Percentiles rank a stretch among this genome's conserved stretches.
These are phyloP conservation scores for Notothenia coriiceps DNA, from an alignment of 2,113 vertebrate species.

Conservation along the genomic window DNA sequence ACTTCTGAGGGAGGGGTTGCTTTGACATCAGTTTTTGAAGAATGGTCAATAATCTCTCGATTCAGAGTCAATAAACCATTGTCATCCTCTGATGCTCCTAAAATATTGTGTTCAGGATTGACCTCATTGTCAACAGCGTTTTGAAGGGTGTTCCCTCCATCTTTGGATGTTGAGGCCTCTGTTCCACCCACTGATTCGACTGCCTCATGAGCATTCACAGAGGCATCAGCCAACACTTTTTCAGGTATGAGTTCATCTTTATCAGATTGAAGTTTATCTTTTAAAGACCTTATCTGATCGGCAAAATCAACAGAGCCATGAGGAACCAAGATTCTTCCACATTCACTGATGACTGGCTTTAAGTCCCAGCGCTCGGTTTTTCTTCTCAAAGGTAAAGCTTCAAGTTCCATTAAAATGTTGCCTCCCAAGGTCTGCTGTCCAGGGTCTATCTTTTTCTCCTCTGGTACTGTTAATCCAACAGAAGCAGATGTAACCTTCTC, in stretches of 20 bases:
- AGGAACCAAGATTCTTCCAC: slow-evolving; percentile 84
- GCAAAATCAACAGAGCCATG: slow-evolving; percentile 66
- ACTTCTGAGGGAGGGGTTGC: slow-evolving; percentile 12
- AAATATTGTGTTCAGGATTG: slow-evolving; percentile 17
- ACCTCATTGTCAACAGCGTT: background rate
- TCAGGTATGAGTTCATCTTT: slow-evolving; percentile 13
- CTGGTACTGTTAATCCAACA: background rate
- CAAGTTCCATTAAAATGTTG: slow-evolving; percentile 20
- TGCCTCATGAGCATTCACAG: background rate
- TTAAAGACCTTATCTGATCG: slow-evolving; percentile 54
- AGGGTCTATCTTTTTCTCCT: slow-evolving; percentile 1
- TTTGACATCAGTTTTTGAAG: slow-evolving; percentile 4
- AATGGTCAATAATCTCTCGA: slow-evolving; percentile 3
- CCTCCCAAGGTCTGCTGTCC: slow-evolving; percentile 3
- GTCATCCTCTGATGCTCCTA: background rate
- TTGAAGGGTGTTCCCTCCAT: slow-evolving; percentile 4
- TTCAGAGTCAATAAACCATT: slow-evolving; percentile 8
- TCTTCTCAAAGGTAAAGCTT: slow-evolving; percentile 56
- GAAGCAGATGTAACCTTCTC: slow-evolving; percentile 42
- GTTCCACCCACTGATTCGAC: background rate
- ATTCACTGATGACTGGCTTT: slow-evolving; percentile 80
- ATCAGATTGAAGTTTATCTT: slow-evolving; percentile 13
- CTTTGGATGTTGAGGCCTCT: background rate
- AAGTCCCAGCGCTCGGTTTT: slow-evolving; percentile 80
- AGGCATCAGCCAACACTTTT: slow-evolving; percentile 29